Percentiles rank a stretch among this genome's conserved stretches.
Evolutionary conservation across 2,113 vertebrate genomes (phyloP).

Genomic region (Podocnemis expansa): DNA sequence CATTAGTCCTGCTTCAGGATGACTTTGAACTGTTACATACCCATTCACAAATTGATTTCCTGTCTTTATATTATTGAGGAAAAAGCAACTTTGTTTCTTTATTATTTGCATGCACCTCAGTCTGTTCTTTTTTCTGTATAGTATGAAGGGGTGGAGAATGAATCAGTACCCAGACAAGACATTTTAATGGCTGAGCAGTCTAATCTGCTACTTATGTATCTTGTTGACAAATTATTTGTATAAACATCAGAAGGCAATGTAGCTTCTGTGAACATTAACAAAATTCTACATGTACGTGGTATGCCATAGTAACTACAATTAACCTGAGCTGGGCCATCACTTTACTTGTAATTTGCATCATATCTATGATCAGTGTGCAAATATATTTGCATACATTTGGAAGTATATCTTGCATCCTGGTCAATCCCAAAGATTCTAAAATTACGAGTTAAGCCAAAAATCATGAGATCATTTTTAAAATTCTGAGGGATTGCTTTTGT

Average conservation of each 20-base stretch:
- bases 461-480: neutral
- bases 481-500: neutral
- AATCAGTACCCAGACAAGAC: rapidly evolving
- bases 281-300: neutral
- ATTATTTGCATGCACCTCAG: neutral
- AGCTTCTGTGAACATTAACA: neutral
- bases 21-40: neutral
- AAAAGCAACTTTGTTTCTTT: rapidly evolving
- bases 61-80: neutral
- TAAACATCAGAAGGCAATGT: rapidly evolving
- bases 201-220: neutral
- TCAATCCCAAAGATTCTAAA: neutral
- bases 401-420: neutral
- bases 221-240: rapidly evolving
- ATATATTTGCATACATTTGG: neutral
- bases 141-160: neutral
- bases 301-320: neutral
- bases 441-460: neutral
- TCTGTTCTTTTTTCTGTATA: neutral
- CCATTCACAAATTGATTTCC: neutral
- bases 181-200: neutral
- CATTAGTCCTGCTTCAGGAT: neutral
- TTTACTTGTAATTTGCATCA: no score
- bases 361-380: no score
- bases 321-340: neutral